Evolutionary conservation across 2,797 vertebrate genomes (phyloP).

Genomic region (Notolabrus celidotus): DNA sequence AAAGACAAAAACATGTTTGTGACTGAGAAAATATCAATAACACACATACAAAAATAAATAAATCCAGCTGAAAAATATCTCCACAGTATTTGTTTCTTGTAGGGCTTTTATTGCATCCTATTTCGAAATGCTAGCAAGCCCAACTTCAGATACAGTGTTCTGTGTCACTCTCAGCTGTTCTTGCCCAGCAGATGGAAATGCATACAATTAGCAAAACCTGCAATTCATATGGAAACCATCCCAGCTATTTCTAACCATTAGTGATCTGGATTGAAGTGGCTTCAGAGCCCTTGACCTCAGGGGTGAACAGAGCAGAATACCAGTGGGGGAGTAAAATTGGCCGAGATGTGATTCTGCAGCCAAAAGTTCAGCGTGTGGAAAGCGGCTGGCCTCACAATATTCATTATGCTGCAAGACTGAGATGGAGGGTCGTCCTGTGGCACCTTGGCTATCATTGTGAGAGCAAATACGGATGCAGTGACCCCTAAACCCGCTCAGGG

Average conservation of each 20-base stretch:
- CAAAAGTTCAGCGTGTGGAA: conserved; percentile 70
- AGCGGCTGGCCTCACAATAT: conserved; percentile 54
- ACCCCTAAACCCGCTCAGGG: conserved; percentile 65
- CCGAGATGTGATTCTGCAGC: conserved; percentile 60
- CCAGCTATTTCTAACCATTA: conserved; percentile 68
- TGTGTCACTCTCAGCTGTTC: too few species aligned
- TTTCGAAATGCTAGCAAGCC: too few species aligned
- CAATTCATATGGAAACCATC: conserved; percentile 48
- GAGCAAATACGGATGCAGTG: conserved; percentile 67
- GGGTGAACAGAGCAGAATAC: conserved; percentile 1
- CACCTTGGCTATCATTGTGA: conserved; percentile 59
- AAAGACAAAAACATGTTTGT: too few species aligned
- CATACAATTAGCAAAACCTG: conserved; percentile 59
- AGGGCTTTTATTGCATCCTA: too few species aligned
- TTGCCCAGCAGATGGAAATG: conserved; percentile 7
- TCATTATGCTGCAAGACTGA: conserved; percentile 65
- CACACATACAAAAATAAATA: too few species aligned
- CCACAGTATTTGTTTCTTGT: too few species aligned
- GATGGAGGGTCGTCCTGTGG: conserved; percentile 65
- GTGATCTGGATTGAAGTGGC: conserved; percentile 56
- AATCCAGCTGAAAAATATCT: too few species aligned
- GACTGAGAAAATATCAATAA: too few species aligned
- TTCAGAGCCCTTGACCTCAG: conserved; percentile 69
- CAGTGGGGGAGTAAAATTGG: conserved; percentile 65
- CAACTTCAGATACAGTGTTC: too few species aligned